Evolutionary conservation across 2,888 invertebrate species (phyloP).

Genomic region (Eupithecia abbreviata): DNA sequence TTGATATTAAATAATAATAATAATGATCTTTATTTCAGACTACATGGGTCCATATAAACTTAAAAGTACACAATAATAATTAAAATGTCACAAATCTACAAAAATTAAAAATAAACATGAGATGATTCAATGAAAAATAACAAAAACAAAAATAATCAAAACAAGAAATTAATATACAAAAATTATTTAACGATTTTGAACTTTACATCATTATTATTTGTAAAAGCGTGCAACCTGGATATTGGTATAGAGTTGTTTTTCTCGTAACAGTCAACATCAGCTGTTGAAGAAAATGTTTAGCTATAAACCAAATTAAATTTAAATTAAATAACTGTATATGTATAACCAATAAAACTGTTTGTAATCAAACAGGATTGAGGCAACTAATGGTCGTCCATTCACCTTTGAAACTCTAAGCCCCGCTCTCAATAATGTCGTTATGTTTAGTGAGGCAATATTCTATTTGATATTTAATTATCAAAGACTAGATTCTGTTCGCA

Average conservation of each 20-base stretch:
- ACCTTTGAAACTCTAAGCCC: background rate
- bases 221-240: no score
- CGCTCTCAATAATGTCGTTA: background rate
- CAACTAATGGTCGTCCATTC: conserved; percentile 2
- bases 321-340: conserved; percentile 10
- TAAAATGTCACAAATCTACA: no score
- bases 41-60: no score
- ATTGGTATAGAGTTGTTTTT: background rate
- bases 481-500: background rate
- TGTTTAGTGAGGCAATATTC: conserved; percentile 1
- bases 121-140: no score
- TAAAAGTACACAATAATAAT: no score
- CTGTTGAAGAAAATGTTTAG: background rate
- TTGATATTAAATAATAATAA: no score
- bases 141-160: no score
- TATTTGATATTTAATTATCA: background rate
- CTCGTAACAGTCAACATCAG: background rate
- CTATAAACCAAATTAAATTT: background rate
- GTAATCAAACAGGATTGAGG: conserved; percentile 13
- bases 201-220: no score
- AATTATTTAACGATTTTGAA: no score
- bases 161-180: no score
- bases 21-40: no score
- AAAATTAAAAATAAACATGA: no score
- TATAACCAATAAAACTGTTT: background rate